Base-by-base conservation (phyloP, 2,888 invertebrate species). In the Agonopterix heracliana region DNA sequence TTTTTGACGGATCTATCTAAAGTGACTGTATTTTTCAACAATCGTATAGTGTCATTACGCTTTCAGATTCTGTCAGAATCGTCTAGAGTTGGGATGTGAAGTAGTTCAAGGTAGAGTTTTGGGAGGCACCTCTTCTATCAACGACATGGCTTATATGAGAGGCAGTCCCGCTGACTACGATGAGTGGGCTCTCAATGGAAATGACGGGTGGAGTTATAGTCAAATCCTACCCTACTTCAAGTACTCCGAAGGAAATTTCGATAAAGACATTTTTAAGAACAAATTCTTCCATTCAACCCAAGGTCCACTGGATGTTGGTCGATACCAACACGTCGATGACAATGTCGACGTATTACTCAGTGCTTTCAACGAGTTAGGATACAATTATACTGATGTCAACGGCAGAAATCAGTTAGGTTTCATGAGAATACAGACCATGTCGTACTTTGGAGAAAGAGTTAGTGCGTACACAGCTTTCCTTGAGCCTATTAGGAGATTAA, bases 171-270 rank as follows among this genome's bases (percentile, higher is more conserved):
- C 83, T 0, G 88, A 88, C 53, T 88, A 83, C 57, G 86, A 88
- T 34, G 86, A 85, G 56, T 88, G 88, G 88, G 78, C 82, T 3
- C 64, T 81, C 9, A 70, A 66, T 42, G 88, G 86, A 2, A 87
- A 87, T 50, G 78, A 84, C 2, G 88, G 82, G 10, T 88, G 88
- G 88, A 75, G 76, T 48, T 88, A 71, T 55, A 74, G 60, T 3
- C 71, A 85, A 59, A 64, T 88, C 3, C 66, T 88, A 1, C 84
- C 85, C 9, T 88, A 76, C 62, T 88, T 86, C 59, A 88, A 87
- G 60, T 83, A 88, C 54, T 88, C 88, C 1, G 88, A 88, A 70
- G 85, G 86, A 53, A 88, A 87, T 59, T 87, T 85, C 45, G 86
- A 88, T 53, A 85, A 79, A 55, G 88, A 87, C 49, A 82, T 88